Evolutionary conservation across 2,888 invertebrate genomes (phyloP).

Genomic region (Drosophila putrida): DNA sequence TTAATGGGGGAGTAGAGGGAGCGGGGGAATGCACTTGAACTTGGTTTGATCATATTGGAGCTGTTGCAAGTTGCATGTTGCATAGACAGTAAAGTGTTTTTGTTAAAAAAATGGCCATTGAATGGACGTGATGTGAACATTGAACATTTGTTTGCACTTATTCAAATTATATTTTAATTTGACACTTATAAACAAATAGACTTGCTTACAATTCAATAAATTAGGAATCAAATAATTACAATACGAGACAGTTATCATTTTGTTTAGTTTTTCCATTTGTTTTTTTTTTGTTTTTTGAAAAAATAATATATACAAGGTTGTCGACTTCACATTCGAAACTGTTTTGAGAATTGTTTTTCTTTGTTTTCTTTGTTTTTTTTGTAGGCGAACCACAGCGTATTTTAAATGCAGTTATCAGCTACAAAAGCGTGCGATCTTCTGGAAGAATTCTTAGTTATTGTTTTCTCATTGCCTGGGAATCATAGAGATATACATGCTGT

Average conservation of each 20-base stretch:
- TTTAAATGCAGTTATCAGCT: conserved; percentile 66
- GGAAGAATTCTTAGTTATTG: conserved; percentile 36
- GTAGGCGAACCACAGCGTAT: conserved; percentile 56
- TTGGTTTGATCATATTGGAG: conserved; percentile 21
- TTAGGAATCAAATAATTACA: conserved; percentile 72
- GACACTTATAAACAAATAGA: conserved; percentile 69
- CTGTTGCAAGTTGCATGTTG: conserved; percentile 12
- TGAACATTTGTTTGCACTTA: conserved; percentile 55
- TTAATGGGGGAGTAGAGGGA: conserved; percentile 10
- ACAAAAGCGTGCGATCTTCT: conserved; percentile 12
- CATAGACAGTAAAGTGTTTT: too few relatives aligned
- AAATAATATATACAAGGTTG: conserved; percentile 45
- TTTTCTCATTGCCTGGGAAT: background rate
- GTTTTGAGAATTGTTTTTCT: conserved; percentile 15
- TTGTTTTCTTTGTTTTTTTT: background rate
- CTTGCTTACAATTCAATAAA: conserved; percentile 60
- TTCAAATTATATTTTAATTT: conserved; percentile 67
- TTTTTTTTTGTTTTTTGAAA: conserved; percentile 21
- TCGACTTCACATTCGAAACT: conserved; percentile 42
- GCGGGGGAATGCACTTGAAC: conserved; percentile 28
- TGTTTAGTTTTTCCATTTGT: background rate
- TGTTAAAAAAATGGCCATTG: conserved; percentile 12
- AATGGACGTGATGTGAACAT: conserved; percentile 37
- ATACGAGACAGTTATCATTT: conserved; percentile 55
- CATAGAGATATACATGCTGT: conserved; percentile 25